Evolutionary conservation across 30 jellyfish, hydroid and myxozoan genomes (phyloP).

Genomic region (Turritopsis rubra): DNA sequence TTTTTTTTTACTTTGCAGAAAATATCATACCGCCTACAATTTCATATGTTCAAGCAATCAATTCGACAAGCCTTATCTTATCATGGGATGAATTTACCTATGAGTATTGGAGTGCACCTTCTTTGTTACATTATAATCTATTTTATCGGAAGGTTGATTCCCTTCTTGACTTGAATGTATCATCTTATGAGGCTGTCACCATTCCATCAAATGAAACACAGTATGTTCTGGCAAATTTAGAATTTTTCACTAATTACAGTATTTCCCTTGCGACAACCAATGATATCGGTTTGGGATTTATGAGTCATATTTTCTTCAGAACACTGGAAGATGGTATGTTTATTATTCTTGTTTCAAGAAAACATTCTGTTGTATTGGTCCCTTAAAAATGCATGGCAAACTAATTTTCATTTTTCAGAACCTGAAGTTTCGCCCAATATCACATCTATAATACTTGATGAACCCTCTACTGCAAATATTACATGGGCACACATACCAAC

Average conservation of each 20-base stretch:
- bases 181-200: neutral
- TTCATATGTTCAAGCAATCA: neutral
- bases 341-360: neutral
- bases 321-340: neutral
- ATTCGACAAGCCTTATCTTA: neutral
- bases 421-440: neutral
- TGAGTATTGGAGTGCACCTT: neutral
- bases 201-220: neutral
- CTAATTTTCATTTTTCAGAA: neutral
- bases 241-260: neutral
- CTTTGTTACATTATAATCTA: neutral
- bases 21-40: neutral
- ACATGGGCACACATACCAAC: neutral
- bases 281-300: conserved; percentile 1
- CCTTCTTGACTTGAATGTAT: neutral
- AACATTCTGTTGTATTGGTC: too few relatives aligned
- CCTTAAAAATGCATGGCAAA: too few relatives aligned
- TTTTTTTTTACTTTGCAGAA: neutral
- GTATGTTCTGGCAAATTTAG: neutral
- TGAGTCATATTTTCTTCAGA: neutral
- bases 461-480: neutral
- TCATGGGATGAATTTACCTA: neutral
- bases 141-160: neutral
- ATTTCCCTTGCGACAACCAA: neutral
- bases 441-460: neutral